phyloP scores from a whole-genome alignment of 2,113 vertebrate species.

The Tamias sibiricus region DNA sequence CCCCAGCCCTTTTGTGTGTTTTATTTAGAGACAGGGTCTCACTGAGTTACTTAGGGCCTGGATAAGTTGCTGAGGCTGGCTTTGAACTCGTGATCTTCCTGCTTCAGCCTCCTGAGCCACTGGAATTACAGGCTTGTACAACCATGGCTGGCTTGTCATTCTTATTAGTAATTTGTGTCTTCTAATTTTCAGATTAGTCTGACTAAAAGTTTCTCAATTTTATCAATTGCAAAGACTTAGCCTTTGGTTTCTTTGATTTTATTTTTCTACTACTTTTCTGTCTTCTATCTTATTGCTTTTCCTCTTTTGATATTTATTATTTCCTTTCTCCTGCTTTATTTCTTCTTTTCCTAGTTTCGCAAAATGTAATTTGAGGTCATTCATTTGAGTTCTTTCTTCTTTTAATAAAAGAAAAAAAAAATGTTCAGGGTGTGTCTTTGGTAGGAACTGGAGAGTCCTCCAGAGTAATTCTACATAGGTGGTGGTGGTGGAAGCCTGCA shows the following conservation, averaged over 20 bases:
- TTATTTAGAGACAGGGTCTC: too few species aligned
- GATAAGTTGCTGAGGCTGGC: too few species aligned
- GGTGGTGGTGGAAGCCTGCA: too few species aligned
- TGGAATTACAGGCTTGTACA: too few species aligned
- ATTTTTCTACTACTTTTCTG: background rate
- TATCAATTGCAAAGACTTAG: background rate
- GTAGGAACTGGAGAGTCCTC: background rate
- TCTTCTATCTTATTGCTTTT: background rate
- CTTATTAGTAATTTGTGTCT: background rate
- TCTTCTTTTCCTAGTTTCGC: background rate
- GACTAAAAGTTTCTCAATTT: background rate
- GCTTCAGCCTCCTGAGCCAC: too few species aligned
- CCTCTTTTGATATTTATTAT: background rate
- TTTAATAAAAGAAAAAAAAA: background rate
- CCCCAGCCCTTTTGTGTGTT: too few species aligned
- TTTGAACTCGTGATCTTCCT: too few species aligned
- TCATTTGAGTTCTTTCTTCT: background rate
- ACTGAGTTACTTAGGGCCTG: too few species aligned
- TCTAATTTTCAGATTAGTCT: background rate
- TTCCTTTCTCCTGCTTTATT: background rate
- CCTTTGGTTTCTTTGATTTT: background rate
- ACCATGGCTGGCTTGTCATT: background rate
- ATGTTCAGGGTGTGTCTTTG: background rate
- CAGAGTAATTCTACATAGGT: background rate
- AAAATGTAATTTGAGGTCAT: background rate